Evolutionary conservation across 2,113 vertebrate species (phyloP).

Genomic region (Elachura formosa): DNA sequence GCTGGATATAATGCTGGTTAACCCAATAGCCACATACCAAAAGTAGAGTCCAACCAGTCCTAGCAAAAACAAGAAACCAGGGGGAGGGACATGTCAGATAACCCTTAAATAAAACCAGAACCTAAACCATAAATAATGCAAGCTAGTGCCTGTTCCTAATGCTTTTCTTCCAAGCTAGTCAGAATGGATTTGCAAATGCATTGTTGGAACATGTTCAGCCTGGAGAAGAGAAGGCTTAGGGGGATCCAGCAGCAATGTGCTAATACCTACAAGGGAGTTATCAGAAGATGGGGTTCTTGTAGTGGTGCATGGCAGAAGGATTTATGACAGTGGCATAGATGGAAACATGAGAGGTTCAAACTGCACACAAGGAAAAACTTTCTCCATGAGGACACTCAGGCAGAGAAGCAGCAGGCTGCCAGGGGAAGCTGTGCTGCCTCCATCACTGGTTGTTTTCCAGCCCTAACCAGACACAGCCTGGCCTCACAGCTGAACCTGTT

Average conservation of each 20-base stretch:
- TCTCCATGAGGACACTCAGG: background rate
- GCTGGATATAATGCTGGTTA: background rate
- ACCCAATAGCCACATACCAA: background rate
- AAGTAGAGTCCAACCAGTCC: background rate
- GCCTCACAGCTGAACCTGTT: background rate
- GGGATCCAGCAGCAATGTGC: background rate
- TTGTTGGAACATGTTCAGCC: background rate
- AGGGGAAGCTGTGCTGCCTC: background rate
- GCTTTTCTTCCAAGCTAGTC: background rate
- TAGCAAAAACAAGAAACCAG: background rate
- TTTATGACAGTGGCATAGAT: background rate
- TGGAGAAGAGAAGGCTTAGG: background rate
- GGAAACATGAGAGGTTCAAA: background rate
- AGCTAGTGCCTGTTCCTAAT: background rate
- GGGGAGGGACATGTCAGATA: background rate
- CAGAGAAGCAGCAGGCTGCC: background rate
- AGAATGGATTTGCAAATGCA: background rate
- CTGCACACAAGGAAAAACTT: background rate
- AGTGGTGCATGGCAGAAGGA: background rate
- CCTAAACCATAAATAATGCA: background rate
- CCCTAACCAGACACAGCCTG: background rate
- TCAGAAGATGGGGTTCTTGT: background rate
- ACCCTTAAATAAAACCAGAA: background rate
- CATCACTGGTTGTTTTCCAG: background rate
- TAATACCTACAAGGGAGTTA: background rate